phyloP scores from a whole-genome alignment of 2,888 invertebrate genomes.

The Spilarctia lutea region DNA sequence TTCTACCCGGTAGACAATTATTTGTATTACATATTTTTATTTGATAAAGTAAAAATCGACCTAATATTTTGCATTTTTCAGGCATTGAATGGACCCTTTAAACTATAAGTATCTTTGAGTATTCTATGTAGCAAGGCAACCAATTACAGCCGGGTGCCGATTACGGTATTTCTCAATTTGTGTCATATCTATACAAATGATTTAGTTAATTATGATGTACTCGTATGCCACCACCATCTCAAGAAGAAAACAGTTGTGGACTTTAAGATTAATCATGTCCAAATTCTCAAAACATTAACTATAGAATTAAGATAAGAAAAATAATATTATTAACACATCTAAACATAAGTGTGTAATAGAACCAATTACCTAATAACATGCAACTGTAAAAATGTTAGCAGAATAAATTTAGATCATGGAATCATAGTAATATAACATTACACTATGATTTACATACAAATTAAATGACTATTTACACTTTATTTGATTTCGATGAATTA shows the following conservation, averaged over 20 bases:
- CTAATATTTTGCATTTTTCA: not conserved
- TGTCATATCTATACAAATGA: not conserved
- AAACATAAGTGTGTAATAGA: constrained; percentile 15
- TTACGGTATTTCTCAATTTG: not conserved
- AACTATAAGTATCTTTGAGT: not conserved
- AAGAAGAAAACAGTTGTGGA: not conserved
- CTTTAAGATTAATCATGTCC: not conserved
- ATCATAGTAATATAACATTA: no score
- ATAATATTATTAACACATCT: constrained; percentile 3
- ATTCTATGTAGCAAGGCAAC: not conserved
- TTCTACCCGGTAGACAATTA: no score
- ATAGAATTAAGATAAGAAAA: constrained; percentile 16
- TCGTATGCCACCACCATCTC: constrained; percentile 13
- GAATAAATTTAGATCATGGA: no score
- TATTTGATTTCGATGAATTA: no score
- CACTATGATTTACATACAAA: no score
- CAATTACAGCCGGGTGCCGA: not conserved
- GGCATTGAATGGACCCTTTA: not conserved
- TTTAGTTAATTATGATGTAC: not conserved
- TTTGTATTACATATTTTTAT: not conserved
- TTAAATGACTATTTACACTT: no score
- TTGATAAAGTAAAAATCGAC: not conserved
- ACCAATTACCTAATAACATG: constrained; percentile 31
- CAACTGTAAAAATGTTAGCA: constrained; percentile 14
- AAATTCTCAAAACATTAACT: not conserved